Evolutionary conservation across 2,113 vertebrate species (phyloP).

Genomic region (Hyla sarda): DNA sequence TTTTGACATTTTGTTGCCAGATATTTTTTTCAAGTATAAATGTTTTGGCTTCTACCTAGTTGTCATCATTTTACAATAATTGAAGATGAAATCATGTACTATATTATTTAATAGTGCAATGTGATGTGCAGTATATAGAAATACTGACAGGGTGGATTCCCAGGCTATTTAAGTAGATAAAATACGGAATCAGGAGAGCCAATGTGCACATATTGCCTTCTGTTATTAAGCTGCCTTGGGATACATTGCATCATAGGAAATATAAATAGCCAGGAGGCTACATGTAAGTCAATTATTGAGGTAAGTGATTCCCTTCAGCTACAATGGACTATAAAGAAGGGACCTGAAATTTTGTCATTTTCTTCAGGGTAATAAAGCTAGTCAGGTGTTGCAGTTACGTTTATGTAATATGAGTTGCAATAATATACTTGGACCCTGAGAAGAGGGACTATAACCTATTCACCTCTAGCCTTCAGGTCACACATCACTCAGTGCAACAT

Average conservation of each 20-base stretch:
- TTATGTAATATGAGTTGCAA: neutral
- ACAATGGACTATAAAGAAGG: neutral
- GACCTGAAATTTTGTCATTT: neutral
- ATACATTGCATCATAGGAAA: neutral
- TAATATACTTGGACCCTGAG: conserved; percentile 7
- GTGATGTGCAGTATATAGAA: too few species aligned
- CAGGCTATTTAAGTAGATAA: too few species aligned
- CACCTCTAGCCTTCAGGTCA: conserved; percentile 52
- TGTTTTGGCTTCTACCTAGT: too few species aligned
- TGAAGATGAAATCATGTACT: too few species aligned
- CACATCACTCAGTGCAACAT: conserved; percentile 24
- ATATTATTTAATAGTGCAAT: too few species aligned
- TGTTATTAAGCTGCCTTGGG: too few species aligned
- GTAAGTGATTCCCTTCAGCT: neutral
- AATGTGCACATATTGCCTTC: too few species aligned
- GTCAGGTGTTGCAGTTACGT: neutral
- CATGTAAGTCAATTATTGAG: neutral
- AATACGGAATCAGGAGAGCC: too few species aligned
- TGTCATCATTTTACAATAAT: too few species aligned
- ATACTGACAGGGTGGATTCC: too few species aligned
- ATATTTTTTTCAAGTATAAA: too few species aligned
- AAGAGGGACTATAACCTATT: conserved; percentile 34
- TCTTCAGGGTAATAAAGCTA: neutral
- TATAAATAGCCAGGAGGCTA: neutral
- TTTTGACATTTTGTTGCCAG: too few species aligned